These are phyloP conservation scores for Riparia riparia DNA, from an alignment of 2,113 vertebrate genomes.

Conservation along the genomic window DNA sequence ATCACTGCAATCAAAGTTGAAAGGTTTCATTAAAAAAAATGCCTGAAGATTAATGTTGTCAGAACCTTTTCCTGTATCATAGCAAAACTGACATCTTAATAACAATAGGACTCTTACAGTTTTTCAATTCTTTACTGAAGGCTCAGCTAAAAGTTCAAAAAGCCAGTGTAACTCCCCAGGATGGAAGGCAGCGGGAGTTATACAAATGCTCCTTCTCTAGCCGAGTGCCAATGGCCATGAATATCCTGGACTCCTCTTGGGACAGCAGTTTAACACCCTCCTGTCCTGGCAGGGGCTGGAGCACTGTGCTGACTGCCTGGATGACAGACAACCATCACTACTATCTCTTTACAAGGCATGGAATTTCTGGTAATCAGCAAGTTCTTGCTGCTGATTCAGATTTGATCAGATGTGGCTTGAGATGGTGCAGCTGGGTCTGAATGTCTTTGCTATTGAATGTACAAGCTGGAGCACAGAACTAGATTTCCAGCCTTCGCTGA, in stretches of 20 bases:
- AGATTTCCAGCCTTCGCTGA: background rate
- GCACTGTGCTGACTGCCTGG: background rate
- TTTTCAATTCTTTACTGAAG: background rate
- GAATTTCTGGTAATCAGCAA: background rate
- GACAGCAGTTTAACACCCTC: background rate
- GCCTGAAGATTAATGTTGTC: background rate
- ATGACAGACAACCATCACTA: background rate
- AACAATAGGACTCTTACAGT: background rate
- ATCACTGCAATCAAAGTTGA: background rate
- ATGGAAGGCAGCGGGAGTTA: background rate
- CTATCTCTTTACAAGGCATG: background rate
- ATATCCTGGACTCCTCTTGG: background rate
- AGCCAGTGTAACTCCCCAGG: background rate
- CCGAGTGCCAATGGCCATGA: background rate
- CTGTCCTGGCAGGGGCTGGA: background rate
- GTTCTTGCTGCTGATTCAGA: background rate
- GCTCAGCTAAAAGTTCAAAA: background rate
- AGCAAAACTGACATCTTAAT: background rate
- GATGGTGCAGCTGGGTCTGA: conserved; percentile 11
- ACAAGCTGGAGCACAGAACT: background rate
- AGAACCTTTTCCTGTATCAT: background rate
- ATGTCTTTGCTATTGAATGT: background rate
- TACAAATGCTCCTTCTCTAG: background rate
- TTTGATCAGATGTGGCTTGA: conserved; percentile 11
- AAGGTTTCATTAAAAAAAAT: background rate